phyloP scores from a whole-genome alignment of 2,113 vertebrate species.

The Cheirogaleus medius region DNA sequence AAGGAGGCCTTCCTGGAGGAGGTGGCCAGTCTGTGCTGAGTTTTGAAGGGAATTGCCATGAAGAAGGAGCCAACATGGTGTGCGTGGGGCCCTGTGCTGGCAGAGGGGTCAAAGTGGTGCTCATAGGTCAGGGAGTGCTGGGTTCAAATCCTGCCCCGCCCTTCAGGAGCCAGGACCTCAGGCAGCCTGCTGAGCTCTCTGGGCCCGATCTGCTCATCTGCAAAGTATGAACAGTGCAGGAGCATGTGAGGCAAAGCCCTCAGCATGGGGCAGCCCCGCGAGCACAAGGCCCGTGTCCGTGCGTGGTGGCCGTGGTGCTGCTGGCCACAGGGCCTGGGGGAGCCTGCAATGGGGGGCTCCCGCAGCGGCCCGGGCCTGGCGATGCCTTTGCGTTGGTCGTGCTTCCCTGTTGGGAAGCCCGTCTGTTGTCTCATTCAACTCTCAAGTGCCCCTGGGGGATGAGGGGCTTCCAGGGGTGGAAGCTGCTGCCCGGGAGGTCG shows the following conservation, averaged over 20 bases:
- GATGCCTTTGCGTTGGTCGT: accelerated
- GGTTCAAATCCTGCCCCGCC: not conserved
- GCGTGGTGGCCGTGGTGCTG: not conserved
- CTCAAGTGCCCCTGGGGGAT: not conserved
- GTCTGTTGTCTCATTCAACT: not conserved
- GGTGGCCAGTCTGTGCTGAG: not conserved
- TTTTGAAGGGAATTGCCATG: not conserved
- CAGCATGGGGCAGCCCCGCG: accelerated
- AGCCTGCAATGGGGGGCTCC: accelerated
- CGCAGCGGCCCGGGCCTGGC: accelerated
- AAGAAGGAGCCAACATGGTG: not conserved
- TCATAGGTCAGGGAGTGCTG: not conserved
- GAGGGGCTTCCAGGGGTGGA: not conserved
- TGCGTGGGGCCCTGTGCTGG: not conserved
- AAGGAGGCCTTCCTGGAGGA: not conserved
- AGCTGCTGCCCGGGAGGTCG: not conserved
- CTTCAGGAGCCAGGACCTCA: not conserved
- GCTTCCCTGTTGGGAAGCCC: not conserved
- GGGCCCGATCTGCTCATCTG: not conserved
- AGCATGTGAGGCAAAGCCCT: too few species aligned
- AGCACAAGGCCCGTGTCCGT: not conserved
- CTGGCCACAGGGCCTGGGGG: not conserved
- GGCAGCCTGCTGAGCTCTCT: not conserved
- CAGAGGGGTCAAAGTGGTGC: accelerated
- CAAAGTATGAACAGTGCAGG: not conserved